A percentile compares a stretch with the other conserved stretches of the same genome.
These are phyloP conservation scores for Pterophyllum scalare DNA, from an alignment of 2,113 vertebrate genomes.

Conservation along the genomic window DNA sequence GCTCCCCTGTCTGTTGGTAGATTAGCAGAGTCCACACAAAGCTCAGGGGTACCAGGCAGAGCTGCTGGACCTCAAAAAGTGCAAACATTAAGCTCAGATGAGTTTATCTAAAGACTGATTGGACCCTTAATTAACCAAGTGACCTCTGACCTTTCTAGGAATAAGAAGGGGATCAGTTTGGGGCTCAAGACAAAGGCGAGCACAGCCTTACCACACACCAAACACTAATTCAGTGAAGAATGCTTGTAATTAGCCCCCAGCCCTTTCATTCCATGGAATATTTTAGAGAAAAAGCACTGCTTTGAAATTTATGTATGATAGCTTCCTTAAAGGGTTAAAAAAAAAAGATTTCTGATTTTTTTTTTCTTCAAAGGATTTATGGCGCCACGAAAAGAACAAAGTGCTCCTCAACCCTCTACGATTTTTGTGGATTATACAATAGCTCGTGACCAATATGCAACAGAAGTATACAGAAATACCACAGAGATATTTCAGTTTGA, in stretches of 20 bases:
- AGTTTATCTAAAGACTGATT: slow-evolving; percentile 90
- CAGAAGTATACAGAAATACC: neutral
- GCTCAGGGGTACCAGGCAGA: slow-evolving; percentile 96
- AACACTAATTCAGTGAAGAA: slow-evolving; percentile 97
- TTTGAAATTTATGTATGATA: slow-evolving; percentile 89
- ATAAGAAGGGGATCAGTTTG: slow-evolving; percentile 94
- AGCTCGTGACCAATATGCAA: slow-evolving; percentile 42
- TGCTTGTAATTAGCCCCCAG: slow-evolving; percentile 92
- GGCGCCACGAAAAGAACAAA: slow-evolving; percentile 57
- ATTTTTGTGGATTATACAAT: slow-evolving; percentile 52
- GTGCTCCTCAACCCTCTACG: slow-evolving; percentile 23
- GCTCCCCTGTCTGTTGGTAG: slow-evolving; percentile 88
- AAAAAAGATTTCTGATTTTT: slow-evolving; percentile 53
- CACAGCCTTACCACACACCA: slow-evolving; percentile 91
- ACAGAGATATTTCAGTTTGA: neutral
- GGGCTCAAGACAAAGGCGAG: slow-evolving; percentile 89
- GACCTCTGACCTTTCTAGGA: slow-evolving; percentile 92
- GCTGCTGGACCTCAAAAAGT: slow-evolving; percentile 87
- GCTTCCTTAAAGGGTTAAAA: slow-evolving; percentile 87
- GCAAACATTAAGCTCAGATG: slow-evolving; percentile 92
- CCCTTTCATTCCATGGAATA: slow-evolving; percentile 89
- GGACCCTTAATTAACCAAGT: slow-evolving; percentile 93
- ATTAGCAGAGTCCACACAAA: slow-evolving; percentile 84
- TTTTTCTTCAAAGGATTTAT: slow-evolving; percentile 53
- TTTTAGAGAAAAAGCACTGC: slow-evolving; percentile 83